Conservation (phyloP, 2,113 vertebrate species). For the Zootoca vivipara region DNA sequence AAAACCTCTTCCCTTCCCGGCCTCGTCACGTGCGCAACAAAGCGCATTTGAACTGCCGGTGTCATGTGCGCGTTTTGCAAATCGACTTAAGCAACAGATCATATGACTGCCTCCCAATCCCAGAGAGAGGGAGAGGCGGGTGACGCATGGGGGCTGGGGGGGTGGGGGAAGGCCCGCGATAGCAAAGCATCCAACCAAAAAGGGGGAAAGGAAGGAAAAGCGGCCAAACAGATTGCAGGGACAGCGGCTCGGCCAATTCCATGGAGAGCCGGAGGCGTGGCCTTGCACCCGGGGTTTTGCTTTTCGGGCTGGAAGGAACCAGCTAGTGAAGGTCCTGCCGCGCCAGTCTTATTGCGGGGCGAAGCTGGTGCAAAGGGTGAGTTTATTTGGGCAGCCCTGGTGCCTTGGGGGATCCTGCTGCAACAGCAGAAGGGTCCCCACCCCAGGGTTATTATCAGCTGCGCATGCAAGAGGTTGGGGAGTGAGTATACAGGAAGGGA, state of each 20-base stretch:
- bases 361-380: not conserved
- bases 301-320: not conserved
- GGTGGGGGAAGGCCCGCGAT: not conserved
- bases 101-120: not conserved
- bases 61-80: not conserved
- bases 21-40: not conserved
- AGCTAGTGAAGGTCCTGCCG: not conserved
- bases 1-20: too few species aligned
- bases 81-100: not conserved
- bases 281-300: not conserved
- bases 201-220: not conserved
- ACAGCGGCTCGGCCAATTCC: not conserved
- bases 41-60: not conserved
- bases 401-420: not conserved
- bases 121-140: too few species aligned
- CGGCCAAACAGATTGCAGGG: not conserved
- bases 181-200: not conserved
- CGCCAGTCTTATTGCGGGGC: not conserved
- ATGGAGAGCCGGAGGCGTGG: not conserved
- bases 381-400: not conserved
- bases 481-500: too few species aligned
- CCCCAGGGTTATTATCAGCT: not conserved
- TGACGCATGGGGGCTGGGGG: not conserved
- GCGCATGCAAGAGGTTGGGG: not conserved
- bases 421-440: not conserved